phyloP scores from a whole-genome alignment of 2,113 vertebrate species.

The Bolborhynchus lineola region DNA sequence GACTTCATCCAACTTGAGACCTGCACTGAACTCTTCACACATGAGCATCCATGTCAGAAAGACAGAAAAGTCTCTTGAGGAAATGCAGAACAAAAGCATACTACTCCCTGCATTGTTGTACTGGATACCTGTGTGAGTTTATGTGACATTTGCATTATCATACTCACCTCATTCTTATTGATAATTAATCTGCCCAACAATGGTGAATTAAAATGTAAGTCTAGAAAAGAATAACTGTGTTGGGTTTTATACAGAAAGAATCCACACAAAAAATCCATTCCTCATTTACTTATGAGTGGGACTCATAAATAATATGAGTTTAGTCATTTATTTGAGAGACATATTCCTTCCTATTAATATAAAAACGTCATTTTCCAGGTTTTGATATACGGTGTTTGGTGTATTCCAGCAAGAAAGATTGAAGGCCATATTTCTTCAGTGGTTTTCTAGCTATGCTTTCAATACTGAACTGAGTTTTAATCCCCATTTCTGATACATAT shows the following conservation, averaged over 20 bases:
- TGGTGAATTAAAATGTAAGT: neutral
- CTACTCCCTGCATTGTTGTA: neutral
- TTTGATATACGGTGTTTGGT: neutral
- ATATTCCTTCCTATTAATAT: neutral
- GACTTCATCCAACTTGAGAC: neutral
- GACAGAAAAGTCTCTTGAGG: neutral
- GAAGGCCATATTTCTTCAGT: neutral
- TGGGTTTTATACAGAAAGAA: neutral
- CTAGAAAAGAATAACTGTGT: neutral
- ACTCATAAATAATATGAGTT: neutral
- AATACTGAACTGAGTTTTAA: neutral
- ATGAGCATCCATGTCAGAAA: neutral
- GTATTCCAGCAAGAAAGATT: neutral
- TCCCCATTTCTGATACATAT: neutral
- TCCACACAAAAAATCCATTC: neutral
- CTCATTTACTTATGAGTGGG: neutral
- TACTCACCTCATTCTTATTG: neutral
- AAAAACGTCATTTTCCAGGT: conserved; percentile 1
- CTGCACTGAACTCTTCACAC: neutral
- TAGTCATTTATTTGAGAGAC: conserved; percentile 4
- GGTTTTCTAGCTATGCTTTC: neutral
- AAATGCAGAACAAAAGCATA: neutral
- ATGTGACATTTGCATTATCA: neutral
- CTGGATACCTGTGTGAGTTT: neutral
- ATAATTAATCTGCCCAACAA: neutral